These are phyloP conservation scores for Nipponacmea schrenckii DNA, from an alignment of 2,888 invertebrate species.

Conservation along the genomic window DNA sequence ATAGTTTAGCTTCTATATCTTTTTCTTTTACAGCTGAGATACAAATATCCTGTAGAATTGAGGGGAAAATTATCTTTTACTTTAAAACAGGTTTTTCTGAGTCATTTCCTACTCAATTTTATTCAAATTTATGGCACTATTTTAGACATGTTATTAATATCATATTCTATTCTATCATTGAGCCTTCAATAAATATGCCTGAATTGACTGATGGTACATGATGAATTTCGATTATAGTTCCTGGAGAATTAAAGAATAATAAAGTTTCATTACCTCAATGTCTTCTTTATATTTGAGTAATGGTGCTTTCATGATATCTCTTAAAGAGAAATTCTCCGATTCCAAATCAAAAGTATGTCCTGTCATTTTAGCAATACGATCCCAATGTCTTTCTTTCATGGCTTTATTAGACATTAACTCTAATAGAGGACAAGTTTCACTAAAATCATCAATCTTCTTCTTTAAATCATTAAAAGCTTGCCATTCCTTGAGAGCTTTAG, in stretches of 20 bases:
- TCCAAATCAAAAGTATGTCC: constrained; percentile 81
- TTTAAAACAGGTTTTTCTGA: not conserved
- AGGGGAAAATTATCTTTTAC: not conserved
- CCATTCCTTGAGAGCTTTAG: constrained; percentile 88
- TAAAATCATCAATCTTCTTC: constrained; percentile 90
- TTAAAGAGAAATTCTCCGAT: constrained; percentile 81
- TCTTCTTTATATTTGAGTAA: constrained; percentile 85
- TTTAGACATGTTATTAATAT: too few relatives aligned
- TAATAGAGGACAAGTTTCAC: constrained; percentile 84
- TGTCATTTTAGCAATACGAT: constrained; percentile 73
- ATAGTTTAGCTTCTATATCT: constrained; percentile 89
- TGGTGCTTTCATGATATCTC: constrained; percentile 86
- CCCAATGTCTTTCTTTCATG: constrained; percentile 86
- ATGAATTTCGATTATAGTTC: too few relatives aligned
- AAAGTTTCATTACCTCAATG: constrained; percentile 75
- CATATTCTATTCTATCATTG: too few relatives aligned
- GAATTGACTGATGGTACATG: too few relatives aligned
- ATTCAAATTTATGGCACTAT: too few relatives aligned
- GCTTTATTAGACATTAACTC: constrained; percentile 89
- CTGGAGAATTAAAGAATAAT: too few relatives aligned
- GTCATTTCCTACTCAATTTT: too few relatives aligned
- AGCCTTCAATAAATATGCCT: too few relatives aligned
- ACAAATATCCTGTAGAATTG: constrained; percentile 78
- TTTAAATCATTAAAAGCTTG: constrained; percentile 87
- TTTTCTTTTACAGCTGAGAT: constrained; percentile 89